Base-by-base conservation (phyloP, 2,113 vertebrate species). In the Tyrannus savana region DNA sequence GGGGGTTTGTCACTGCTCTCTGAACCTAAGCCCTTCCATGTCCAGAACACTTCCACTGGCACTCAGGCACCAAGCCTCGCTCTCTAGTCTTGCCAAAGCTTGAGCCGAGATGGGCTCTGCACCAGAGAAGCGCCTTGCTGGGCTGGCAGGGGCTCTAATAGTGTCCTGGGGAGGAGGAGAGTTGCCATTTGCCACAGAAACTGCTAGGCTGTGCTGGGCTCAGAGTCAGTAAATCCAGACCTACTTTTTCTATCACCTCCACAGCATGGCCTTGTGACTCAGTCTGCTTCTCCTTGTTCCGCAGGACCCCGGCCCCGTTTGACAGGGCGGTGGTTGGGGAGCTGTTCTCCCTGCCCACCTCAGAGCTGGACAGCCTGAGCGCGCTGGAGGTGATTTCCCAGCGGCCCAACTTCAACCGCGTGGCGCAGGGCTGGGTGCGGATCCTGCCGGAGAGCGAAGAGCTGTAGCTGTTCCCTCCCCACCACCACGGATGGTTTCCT, bases 351-450 rank as follows among this genome's bases (percentile, higher is more conserved):
- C 21, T 96, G 64, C 97, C 98, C 24, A 68, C 94, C 5, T n/a
- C 90, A 9, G 98, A 98, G 63, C 96, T 96, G 15, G 98, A 98
- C 18, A 98, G 98, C 30, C 77, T 96, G 78, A 92, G 96, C 0
- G 92, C 84, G 49, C 81, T 98, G 96, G 97, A 98, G 23, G 97
- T 98, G 75, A 98, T 99, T 74, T 96, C 97, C 68, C 97, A 92
- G 59, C 97, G 99, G 68, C 99, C 97, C 89, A 98, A 97, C 97
- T 99, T 99, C 97, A 99, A 99, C 98, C 98, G 98, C 91, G 98
- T 98, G 49, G 98, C 99, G 1, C 98, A 91, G 12, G 99, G 99
- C 66, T 99, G 99, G 95, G 92, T 90, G 24, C 88, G 97, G 69
- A 97, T 97, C 63, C 96, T 97, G 50, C 99, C 99, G 0, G 99